Evolutionary conservation across 2,797 vertebrate species (phyloP).

Genomic region (Decapterus maruadsi): DNA sequence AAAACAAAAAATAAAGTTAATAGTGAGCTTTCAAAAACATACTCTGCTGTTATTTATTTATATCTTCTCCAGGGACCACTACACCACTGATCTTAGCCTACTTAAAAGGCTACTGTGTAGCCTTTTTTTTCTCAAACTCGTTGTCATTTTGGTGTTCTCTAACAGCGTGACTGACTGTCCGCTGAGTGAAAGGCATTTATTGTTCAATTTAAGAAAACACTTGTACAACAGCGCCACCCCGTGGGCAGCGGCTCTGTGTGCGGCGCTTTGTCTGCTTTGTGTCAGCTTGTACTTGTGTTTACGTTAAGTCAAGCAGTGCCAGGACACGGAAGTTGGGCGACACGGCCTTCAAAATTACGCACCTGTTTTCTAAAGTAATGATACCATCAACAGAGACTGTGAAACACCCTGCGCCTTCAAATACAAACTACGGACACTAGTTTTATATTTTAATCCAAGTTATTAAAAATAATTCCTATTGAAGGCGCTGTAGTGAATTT

Average conservation of each 20-base stretch:
- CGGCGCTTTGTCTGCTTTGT: slow-evolving; percentile 31
- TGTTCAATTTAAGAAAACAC: too few species aligned
- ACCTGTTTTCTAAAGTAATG: fast-evolving
- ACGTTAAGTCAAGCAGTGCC: not conserved
- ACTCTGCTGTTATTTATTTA: too few species aligned
- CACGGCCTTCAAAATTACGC: slow-evolving; percentile 46
- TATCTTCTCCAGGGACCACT: too few species aligned
- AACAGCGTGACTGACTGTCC: not conserved
- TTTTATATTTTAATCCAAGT: fast-evolving
- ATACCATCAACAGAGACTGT: fast-evolving
- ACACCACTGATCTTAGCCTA: too few species aligned
- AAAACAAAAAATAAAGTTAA: too few species aligned
- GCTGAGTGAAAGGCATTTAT: too few species aligned
- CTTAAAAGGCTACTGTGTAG: too few species aligned
- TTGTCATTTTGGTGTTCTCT: not conserved
- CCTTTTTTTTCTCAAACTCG: too few species aligned
- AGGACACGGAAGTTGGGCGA: not conserved
- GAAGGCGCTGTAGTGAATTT: fast-evolving
- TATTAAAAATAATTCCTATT: fast-evolving
- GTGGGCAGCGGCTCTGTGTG: not conserved
- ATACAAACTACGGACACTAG: fast-evolving
- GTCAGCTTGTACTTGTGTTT: not conserved
- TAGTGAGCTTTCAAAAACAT: too few species aligned
- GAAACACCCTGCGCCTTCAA: fast-evolving
- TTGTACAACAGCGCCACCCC: slow-evolving; percentile 4